These are phyloP conservation scores for Euclidia mi DNA, from an alignment of 2,888 invertebrate species.

Conservation along the genomic window DNA sequence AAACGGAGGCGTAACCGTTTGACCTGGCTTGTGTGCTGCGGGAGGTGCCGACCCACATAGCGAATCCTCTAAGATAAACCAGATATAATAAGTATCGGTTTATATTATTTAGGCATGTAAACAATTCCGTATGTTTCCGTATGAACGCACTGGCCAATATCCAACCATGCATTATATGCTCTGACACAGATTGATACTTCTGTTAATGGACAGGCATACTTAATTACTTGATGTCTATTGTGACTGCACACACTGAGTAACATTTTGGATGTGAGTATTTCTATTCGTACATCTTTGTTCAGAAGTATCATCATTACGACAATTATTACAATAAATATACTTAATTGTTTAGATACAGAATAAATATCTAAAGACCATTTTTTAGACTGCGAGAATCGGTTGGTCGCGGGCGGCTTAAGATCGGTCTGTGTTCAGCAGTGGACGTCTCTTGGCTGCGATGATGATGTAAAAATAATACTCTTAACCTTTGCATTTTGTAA, in stretches of 20 bases:
- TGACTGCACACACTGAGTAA: constrained; percentile 21
- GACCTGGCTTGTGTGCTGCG: neutral
- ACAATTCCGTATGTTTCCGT: constrained; percentile 44
- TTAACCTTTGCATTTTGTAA: no score
- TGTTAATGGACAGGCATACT: constrained; percentile 42
- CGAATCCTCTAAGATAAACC: constrained; percentile 15
- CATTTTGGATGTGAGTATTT: no score
- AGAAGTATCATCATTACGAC: no score
- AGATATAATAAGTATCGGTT: constrained; percentile 47
- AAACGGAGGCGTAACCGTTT: constrained; percentile 9
- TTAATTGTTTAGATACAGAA: no score
- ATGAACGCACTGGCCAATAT: constrained; percentile 53
- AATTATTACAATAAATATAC: no score
- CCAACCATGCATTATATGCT: constrained; percentile 47
- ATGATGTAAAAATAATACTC: no score
- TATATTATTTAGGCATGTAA: constrained; percentile 47
- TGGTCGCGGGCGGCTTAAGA: no score
- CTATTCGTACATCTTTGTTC: no score
- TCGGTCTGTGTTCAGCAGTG: no score
- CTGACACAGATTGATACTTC: constrained; percentile 48
- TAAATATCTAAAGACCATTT: no score
- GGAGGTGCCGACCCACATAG: constrained; percentile 1
- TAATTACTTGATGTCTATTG: constrained; percentile 37
- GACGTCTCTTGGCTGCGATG: no score
- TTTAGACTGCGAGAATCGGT: no score